Percentiles rank a stretch among this genome's conserved stretches.
Conservation (phyloP, 2,797 vertebrate genomes). For the Natrix natrix region DNA sequence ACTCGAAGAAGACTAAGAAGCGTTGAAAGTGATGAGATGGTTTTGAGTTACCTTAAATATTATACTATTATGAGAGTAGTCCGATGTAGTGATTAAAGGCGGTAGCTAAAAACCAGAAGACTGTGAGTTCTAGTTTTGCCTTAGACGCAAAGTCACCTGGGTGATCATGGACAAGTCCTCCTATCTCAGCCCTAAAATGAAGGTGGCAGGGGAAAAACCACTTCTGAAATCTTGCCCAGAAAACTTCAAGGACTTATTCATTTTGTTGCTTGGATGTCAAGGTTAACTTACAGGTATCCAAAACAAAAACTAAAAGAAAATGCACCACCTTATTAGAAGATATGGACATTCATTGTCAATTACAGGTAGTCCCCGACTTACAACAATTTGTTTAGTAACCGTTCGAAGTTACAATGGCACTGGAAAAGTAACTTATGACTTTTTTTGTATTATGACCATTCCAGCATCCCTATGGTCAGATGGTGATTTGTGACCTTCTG, state of each 20-base stretch:
- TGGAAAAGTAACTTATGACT: neutral
- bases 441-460: neutral
- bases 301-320: neutral
- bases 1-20: neutral
- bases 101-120: neutral
- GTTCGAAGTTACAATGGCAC: neutral
- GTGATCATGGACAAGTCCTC: neutral
- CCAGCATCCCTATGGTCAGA: neutral
- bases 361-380: neutral
- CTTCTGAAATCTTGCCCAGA: neutral
- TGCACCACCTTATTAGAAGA: neutral
- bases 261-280: neutral
- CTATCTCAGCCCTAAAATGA: neutral
- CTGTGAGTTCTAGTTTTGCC: neutral
- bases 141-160: neutral
- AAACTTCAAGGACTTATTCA: neutral
- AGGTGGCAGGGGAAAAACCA: neutral
- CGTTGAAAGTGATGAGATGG: neutral
- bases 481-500: neutral
- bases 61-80: neutral
- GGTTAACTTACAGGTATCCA: neutral
- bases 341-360: neutral
- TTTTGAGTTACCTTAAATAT: neutral
- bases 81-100: neutral
- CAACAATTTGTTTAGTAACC: neutral